Percentiles rank a stretch among this genome's conserved stretches.
phyloP scores from a whole-genome alignment of 2,113 vertebrate genomes.

The Rhinichthys klamathensis region DNA sequence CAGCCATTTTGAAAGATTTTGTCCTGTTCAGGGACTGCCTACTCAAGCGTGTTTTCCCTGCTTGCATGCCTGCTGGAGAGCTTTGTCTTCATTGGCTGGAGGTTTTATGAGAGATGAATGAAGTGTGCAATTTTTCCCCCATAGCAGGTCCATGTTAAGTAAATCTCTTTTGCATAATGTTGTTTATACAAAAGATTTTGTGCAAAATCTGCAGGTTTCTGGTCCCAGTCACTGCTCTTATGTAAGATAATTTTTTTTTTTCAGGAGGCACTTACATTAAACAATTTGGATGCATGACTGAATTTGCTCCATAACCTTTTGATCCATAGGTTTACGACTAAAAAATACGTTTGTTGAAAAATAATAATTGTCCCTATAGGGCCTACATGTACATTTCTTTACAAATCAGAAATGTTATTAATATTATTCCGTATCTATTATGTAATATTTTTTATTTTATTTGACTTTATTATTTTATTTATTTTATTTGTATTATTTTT shows the following conservation, averaged over 20 bases:
- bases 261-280: not conserved
- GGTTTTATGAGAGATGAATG: conserved; percentile 64
- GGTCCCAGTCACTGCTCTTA: not conserved
- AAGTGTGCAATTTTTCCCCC: conserved; percentile 39
- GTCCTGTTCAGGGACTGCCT: conserved; percentile 42
- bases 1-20: conserved; percentile 64
- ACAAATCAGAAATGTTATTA: too few relatives aligned
- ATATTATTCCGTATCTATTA: not conserved
- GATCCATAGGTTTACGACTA: too few relatives aligned
- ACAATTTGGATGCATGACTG: not conserved
- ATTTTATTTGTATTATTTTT: too few relatives aligned
- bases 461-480: too few relatives aligned
- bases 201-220: not conserved
- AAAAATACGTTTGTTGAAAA: not conserved
- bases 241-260: not conserved
- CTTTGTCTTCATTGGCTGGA: conserved; percentile 64
- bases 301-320: not conserved
- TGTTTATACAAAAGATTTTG: not conserved
- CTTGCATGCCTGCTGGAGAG: conserved; percentile 51
- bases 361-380: too few relatives aligned
- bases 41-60: conserved; percentile 46
- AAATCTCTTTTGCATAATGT: conserved; percentile 6
- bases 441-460: not conserved
- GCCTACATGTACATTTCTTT: too few relatives aligned
- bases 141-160: too few relatives aligned